phyloP scores from a whole-genome alignment of 2,888 invertebrate genomes.

The Halictus ligatus region DNA sequence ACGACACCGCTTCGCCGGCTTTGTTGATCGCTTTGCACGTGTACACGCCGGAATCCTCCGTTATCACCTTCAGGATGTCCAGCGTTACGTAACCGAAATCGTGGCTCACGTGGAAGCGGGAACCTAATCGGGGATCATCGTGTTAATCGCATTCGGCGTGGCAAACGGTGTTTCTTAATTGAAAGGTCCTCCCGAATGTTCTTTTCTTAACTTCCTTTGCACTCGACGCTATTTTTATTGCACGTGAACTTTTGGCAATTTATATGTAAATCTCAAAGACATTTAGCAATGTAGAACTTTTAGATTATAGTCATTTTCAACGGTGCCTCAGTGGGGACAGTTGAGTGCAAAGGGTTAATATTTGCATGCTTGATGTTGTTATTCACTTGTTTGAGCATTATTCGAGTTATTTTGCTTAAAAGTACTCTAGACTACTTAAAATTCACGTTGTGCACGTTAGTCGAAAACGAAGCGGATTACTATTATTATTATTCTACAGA shows the following conservation, averaged over 20 bases:
- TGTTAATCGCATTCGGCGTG: neutral
- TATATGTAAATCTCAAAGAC: too few relatives aligned
- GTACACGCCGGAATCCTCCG: conserved; percentile 96
- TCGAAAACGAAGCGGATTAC: neutral
- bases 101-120: conserved; percentile 95
- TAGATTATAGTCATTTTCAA: neutral
- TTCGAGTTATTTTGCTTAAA: neutral
- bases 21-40: conserved; percentile 97
- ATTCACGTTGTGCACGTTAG: neutral
- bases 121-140: conserved; percentile 85
- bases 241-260: neutral
- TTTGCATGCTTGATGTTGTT: neutral
- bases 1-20: conserved; percentile 97
- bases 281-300: neutral
- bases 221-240: neutral
- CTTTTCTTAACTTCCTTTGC: neutral
- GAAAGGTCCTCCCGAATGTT: neutral
- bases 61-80: conserved; percentile 94
- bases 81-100: conserved; percentile 98
- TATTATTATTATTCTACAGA: neutral
- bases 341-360: neutral
- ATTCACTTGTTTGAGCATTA: neutral
- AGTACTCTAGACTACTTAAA: neutral
- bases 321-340: neutral
- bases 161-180: neutral